Evolutionary conservation across 1,140 invertebrate genomes (phyloP).

Genomic region (Chionoecetes opilio): DNA sequence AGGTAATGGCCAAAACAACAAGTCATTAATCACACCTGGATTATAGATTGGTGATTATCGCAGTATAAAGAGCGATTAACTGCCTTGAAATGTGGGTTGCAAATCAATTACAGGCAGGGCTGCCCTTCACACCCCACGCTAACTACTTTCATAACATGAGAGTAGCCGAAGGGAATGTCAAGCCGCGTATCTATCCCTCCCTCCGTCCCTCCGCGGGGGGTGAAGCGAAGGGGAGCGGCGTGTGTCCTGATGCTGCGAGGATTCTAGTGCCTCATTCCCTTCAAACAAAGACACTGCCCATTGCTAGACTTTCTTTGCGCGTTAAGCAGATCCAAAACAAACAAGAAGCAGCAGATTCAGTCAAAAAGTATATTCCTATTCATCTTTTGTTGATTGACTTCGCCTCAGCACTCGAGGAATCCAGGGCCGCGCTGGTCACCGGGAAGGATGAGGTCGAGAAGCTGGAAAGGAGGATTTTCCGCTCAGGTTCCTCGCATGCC

Average conservation of each 20-base stretch:
- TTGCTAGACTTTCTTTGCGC: neutral
- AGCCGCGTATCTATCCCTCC: neutral
- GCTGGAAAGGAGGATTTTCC: neutral
- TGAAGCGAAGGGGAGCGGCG: neutral
- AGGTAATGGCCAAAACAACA: conserved; percentile 66
- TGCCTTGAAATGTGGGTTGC: conserved; percentile 70
- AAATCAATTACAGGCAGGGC: conserved; percentile 63
- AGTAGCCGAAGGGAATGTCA: conserved; percentile 36
- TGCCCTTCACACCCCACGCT: conserved; percentile 2
- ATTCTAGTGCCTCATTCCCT: neutral
- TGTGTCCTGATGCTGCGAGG: neutral
- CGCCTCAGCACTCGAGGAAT: neutral
- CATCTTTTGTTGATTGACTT: neutral
- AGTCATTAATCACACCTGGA: conserved; percentile 70
- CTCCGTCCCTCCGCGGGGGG: neutral
- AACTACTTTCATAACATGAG: conserved; percentile 53
- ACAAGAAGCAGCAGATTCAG: neutral
- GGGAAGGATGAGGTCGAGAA: neutral
- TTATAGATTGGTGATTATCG: conserved; percentile 71
- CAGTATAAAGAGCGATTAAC: conserved; percentile 67
- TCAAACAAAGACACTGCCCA: neutral
- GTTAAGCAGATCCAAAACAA: neutral
- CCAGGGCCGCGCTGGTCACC: neutral
- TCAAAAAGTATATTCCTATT: neutral
- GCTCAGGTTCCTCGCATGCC: conserved; percentile 25